These are phyloP conservation scores for Caenorhabditis sp. DNA, from an alignment of 2,888 invertebrate genomes.

Conservation along the genomic window DNA sequence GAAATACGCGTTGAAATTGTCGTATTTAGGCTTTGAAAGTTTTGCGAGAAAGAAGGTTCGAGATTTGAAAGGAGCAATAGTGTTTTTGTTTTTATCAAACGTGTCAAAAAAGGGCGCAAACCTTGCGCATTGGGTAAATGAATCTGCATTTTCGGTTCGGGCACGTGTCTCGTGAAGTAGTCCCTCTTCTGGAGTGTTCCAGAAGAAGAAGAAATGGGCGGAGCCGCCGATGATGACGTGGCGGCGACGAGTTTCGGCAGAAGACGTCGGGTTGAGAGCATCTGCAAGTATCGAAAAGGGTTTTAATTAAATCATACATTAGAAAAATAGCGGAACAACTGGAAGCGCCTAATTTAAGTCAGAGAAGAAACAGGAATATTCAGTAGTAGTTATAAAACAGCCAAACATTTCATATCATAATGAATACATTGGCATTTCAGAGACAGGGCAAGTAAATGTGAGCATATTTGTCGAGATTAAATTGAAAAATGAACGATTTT, in stretches of 20 bases:
- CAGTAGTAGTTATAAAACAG: no score
- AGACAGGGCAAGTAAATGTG: no score
- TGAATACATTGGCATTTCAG: no score
- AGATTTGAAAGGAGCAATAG: no score
- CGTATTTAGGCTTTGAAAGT: no score
- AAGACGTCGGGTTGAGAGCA: slow-evolving; percentile 29
- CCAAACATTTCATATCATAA: no score
- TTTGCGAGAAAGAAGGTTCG: background rate
- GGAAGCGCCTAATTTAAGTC: no score
- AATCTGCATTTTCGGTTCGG: slow-evolving; percentile 56
- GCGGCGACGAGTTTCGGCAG: slow-evolving; percentile 6
- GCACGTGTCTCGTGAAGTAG: slow-evolving; percentile 54
- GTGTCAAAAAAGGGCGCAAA: background rate
- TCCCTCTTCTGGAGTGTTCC: slow-evolving; percentile 18
- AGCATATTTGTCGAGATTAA: no score
- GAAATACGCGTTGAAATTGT: no score
- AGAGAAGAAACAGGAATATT: no score
- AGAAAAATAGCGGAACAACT: background rate
- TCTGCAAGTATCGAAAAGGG: slow-evolving; percentile 15
- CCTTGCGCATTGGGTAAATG: slow-evolving; percentile 52
- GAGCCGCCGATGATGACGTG: slow-evolving; percentile 3
- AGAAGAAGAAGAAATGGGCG: slow-evolving; percentile 4
- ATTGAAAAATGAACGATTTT: no score
- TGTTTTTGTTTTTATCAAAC: background rate
- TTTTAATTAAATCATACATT: no score